These are phyloP conservation scores for Eudemis profundana DNA, from an alignment of 2,888 invertebrate species.

Conservation along the genomic window DNA sequence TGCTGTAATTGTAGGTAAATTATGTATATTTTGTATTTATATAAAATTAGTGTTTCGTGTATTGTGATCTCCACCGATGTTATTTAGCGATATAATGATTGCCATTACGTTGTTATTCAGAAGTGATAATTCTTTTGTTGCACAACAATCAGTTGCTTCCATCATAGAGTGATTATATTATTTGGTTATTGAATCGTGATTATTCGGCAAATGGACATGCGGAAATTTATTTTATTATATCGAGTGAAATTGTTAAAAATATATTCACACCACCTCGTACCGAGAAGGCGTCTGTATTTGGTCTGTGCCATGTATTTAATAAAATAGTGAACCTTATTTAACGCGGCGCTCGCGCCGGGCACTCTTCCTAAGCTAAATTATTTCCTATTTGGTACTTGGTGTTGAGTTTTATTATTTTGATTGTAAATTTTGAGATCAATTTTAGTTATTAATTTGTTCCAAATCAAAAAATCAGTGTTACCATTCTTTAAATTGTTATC, in stretches of 20 bases:
- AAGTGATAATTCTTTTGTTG: constrained; percentile 69
- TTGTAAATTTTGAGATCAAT: constrained; percentile 67
- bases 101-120: constrained; percentile 81
- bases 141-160: constrained; percentile 79
- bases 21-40: constrained; percentile 85
- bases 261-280: constrained; percentile 76
- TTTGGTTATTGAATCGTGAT: constrained; percentile 74
- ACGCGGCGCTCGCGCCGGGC: constrained; percentile 58
- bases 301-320: constrained; percentile 84
- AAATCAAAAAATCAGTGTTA: constrained; percentile 63
- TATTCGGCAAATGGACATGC: constrained; percentile 67
- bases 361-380: constrained; percentile 73
- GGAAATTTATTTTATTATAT: constrained; percentile 70
- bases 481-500: constrained; percentile 63
- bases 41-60: constrained; percentile 76
- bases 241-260: constrained; percentile 67
- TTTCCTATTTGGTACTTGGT: constrained; percentile 80
- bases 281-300: constrained; percentile 72
- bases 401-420: constrained; percentile 70
- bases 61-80: constrained; percentile 86
- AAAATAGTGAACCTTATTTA: constrained; percentile 71
- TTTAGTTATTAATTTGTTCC: constrained; percentile 61
- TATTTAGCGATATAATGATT: constrained; percentile 82
- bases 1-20: constrained; percentile 76
- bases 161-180: constrained; percentile 73